A percentile compares a stretch with the other conserved stretches of the same genome.
phyloP scores from a whole-genome alignment of 2,113 vertebrate genomes.

The Brachyhypopomus occidentalis region DNA sequence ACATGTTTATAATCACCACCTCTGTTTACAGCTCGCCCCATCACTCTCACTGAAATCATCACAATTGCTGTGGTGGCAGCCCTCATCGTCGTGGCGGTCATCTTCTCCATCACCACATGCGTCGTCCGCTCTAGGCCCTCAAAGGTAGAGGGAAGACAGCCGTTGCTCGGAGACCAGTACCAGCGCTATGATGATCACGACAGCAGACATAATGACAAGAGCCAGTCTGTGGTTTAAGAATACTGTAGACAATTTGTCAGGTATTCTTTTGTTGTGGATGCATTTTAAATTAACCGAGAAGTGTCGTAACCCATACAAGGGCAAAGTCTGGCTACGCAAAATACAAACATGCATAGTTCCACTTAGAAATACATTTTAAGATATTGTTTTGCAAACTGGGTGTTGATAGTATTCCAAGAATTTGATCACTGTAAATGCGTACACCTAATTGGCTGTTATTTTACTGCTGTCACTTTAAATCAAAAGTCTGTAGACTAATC shows the following conservation, averaged over 20 bases:
- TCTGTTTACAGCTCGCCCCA: constrained; percentile 72
- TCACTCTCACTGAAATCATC: constrained; percentile 86
- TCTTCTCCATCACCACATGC: constrained; percentile 81
- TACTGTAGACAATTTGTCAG: not conserved
- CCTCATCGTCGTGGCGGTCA: constrained; percentile 80
- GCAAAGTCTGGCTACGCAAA: constrained; percentile 1
- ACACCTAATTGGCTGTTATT: not conserved
- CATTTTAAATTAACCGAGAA: constrained; percentile 3
- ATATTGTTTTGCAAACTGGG: not conserved
- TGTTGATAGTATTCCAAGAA: constrained; percentile 11
- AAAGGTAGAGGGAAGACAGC: constrained; percentile 82
- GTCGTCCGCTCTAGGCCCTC: constrained; percentile 73
- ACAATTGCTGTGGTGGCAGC: constrained; percentile 84
- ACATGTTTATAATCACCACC: not conserved
- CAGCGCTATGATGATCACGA: constrained; percentile 88
- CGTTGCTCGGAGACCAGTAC: constrained; percentile 88
- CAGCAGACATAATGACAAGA: constrained; percentile 70
- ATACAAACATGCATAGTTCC: not conserved
- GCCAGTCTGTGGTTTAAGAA: constrained; percentile 82
- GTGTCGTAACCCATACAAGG: constrained; percentile 20
- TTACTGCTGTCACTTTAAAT: not conserved
- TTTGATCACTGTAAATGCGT: not conserved
- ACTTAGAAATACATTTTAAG: not conserved
- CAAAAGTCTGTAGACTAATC: not conserved
- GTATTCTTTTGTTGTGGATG: constrained; percentile 12